Evolutionary conservation across 2,797 vertebrate species (phyloP).

Genomic region (Anomalospiza imberbis): DNA sequence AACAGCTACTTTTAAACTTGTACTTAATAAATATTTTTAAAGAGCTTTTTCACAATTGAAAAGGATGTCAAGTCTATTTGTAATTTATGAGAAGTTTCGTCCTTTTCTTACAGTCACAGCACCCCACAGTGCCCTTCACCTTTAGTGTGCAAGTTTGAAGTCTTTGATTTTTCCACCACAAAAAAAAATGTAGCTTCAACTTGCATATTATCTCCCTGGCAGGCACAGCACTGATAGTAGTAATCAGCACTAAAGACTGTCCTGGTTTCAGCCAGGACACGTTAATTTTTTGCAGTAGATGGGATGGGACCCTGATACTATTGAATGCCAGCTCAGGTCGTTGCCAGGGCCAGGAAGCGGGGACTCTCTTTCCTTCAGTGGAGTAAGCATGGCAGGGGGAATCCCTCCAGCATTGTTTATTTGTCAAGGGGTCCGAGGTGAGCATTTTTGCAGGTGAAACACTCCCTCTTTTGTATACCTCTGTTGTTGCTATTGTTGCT

Average conservation of each 20-base stretch:
- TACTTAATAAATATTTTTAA: not conserved
- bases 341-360: not conserved
- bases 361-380: not conserved
- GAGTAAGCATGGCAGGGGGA: not conserved
- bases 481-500: not conserved
- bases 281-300: not conserved
- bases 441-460: not conserved
- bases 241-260: not conserved
- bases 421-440: not conserved
- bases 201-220: not conserved
- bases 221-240: not conserved
- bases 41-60: not conserved
- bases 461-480: not conserved
- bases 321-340: not conserved
- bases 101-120: not conserved
- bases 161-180: not conserved
- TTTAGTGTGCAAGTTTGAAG: not conserved
- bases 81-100: not conserved
- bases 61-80: not conserved
- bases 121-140: not conserved
- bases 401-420: not conserved
- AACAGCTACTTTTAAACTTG: not conserved
- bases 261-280: not conserved
- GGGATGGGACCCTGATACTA: not conserved
- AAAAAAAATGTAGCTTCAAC: not conserved